Evolutionary conservation across 2,113 vertebrate genomes (phyloP).

Genomic region (Chaetodon auriga): DNA sequence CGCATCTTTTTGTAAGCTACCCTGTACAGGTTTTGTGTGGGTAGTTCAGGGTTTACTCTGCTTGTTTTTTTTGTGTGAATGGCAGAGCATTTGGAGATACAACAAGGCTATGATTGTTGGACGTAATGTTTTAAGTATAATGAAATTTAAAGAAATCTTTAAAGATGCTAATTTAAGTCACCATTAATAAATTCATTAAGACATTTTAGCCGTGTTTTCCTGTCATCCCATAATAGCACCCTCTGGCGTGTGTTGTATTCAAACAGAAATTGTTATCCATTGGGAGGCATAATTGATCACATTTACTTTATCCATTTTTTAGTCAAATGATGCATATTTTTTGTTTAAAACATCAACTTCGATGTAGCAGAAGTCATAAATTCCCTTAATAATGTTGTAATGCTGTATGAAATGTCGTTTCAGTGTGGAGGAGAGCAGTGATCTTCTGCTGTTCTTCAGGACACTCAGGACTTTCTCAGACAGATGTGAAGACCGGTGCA

Average conservation of each 20-base stretch:
- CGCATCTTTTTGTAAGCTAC: neutral
- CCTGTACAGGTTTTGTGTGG: neutral
- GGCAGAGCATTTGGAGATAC: neutral
- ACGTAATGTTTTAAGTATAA: neutral
- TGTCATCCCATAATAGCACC: too few species aligned
- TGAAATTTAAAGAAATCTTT: neutral
- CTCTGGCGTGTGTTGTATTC: too few species aligned
- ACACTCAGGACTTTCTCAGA: conserved; percentile 87
- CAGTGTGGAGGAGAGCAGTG: conserved; percentile 87
- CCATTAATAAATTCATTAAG: neutral
- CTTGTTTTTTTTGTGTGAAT: neutral
- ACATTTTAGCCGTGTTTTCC: neutral
- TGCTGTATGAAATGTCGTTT: conserved; percentile 32
- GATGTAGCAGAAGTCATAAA: neutral
- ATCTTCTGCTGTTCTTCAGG: conserved; percentile 88
- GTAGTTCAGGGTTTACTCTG: neutral
- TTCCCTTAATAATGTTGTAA: neutral
- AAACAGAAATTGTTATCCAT: too few species aligned
- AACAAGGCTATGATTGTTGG: neutral
- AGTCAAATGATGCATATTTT: too few species aligned
- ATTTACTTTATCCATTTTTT: too few species aligned
- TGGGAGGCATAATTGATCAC: neutral
- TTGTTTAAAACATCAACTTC: neutral
- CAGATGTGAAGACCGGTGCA: conserved; percentile 84
- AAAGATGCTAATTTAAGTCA: neutral